Evolutionary conservation across 2,888 invertebrate genomes (phyloP).

Genomic region (Pardosa pseudoannulata): DNA sequence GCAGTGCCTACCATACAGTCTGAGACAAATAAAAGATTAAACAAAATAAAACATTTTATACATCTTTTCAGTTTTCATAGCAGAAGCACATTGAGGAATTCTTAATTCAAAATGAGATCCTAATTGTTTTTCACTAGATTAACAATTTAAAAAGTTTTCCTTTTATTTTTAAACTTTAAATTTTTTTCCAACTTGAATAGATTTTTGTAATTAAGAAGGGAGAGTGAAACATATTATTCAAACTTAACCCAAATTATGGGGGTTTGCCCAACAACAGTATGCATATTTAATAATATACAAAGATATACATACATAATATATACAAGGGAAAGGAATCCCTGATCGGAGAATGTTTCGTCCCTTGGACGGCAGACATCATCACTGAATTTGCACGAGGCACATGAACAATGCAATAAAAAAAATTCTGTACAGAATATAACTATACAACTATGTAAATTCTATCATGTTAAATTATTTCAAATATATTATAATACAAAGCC

Average conservation of each 20-base stretch:
- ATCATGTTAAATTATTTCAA: no score
- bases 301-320: not conserved
- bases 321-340: constrained; percentile 1
- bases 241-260: not conserved
- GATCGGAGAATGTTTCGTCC: constrained; percentile 17
- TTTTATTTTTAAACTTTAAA: no score
- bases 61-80: no score
- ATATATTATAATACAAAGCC: no score
- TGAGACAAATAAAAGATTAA: no score
- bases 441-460: not conserved
- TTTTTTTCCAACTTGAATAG: no score
- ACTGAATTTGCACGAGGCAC: not conserved
- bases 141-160: no score
- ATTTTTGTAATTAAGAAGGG: not conserved
- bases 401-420: not conserved
- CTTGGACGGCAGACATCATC: constrained; percentile 14
- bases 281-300: not conserved
- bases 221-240: not conserved
- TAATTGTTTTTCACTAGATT: no score
- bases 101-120: no score
- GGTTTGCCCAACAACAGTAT: not conserved
- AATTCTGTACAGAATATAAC: not conserved
- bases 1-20: no score
- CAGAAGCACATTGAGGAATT: no score
- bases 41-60: no score